A percentile compares a stretch with the other conserved stretches of the same genome.
These are phyloP conservation scores for Phenganax marumi DNA, from an alignment of 92 coral and sea anemone species.

Conservation along the genomic window DNA sequence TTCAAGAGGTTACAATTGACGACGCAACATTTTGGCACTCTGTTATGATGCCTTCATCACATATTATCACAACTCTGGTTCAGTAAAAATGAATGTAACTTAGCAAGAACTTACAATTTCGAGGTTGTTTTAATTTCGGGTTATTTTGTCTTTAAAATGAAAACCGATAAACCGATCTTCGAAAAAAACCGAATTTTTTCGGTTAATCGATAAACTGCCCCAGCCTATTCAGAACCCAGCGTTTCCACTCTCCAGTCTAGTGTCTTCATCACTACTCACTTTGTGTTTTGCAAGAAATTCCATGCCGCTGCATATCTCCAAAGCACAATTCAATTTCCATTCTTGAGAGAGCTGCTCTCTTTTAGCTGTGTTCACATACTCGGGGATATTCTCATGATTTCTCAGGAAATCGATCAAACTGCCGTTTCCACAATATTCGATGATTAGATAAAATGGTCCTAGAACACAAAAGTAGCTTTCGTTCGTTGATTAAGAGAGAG, in stretches of 20 bases:
- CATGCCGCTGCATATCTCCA: conserved; percentile 40
- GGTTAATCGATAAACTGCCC: too few relatives aligned
- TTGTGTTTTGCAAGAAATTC: conserved; percentile 19
- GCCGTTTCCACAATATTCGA: conserved; percentile 34
- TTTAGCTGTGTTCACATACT: background rate
- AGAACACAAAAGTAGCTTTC: background rate
- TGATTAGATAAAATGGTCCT: conserved; percentile 38
- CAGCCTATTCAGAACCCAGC: background rate
- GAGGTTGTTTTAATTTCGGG: too few relatives aligned
- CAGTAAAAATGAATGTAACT: too few relatives aligned
- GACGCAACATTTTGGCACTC: too few relatives aligned
- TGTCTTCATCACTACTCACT: background rate
- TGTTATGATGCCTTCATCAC: too few relatives aligned
- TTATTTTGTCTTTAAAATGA: too few relatives aligned
- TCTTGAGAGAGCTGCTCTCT: background rate
- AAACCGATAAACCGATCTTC: too few relatives aligned
- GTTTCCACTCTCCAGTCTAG: background rate
- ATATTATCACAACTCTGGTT: too few relatives aligned
- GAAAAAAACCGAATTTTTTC: too few relatives aligned
- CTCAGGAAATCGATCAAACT: conserved; percentile 9
- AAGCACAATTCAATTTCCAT: conserved; percentile 21
- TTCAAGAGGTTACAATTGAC: too few relatives aligned
- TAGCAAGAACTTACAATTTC: too few relatives aligned
- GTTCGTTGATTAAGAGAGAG: too few relatives aligned
- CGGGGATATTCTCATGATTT: background rate